Percentiles rank a stretch among this genome's conserved stretches.
These are phyloP conservation scores for Pseudochirops cupreus DNA, from an alignment of 2,797 vertebrate genomes.

Conservation along the genomic window DNA sequence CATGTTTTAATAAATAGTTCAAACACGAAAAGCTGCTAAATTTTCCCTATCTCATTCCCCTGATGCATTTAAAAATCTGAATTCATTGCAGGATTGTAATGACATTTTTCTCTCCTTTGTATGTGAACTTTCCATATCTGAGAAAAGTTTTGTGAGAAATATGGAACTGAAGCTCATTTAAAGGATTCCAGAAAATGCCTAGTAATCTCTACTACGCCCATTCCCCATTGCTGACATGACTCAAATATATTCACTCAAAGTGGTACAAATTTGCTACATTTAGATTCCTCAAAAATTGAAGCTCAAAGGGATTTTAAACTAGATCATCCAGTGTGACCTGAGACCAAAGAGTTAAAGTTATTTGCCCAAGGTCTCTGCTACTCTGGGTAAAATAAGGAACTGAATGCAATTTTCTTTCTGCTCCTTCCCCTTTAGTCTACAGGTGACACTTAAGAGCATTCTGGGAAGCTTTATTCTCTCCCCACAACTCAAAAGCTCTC, in stretches of 20 bases:
- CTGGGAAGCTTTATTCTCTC: background rate
- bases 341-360: background rate
- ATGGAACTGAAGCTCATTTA: slow-evolving; percentile 21
- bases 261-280: background rate
- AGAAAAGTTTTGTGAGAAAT: slow-evolving; percentile 3
- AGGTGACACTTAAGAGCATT: background rate
- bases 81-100: slow-evolving; percentile 19
- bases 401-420: background rate
- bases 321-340: background rate
- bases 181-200: background rate
- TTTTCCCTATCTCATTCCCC: slow-evolving; percentile 41
- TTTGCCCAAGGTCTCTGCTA: background rate
- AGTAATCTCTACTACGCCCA: background rate
- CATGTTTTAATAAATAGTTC: slow-evolving; percentile 49
- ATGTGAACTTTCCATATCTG: slow-evolving; percentile 23
- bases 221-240: background rate
- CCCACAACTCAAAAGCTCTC: background rate
- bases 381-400: background rate
- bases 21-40: slow-evolving; percentile 29
- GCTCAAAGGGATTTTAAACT: background rate
- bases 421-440: background rate
- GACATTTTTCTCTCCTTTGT: slow-evolving; percentile 25
- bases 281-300: background rate
- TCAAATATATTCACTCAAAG: background rate
- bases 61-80: slow-evolving; percentile 31